Percentiles rank a stretch among this genome's conserved stretches.
Conservation (phyloP, 2,113 vertebrate species). For the Azemiops feae region DNA sequence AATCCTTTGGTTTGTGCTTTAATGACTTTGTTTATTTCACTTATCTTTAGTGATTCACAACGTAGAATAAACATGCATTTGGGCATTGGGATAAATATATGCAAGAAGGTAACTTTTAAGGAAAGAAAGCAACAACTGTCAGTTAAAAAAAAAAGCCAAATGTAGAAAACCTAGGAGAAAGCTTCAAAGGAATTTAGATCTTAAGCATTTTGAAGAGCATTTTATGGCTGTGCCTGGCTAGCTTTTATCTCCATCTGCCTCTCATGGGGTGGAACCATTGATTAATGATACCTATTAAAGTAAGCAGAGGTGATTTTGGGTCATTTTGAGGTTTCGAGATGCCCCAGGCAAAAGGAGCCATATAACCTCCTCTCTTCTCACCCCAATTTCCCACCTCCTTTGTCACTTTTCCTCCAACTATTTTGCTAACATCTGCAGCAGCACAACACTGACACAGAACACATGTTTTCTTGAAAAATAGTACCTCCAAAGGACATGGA, state of each 20-base stretch:
- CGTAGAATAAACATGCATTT: constrained; percentile 52
- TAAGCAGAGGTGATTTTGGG: constrained; percentile 5
- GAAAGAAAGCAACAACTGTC: constrained; percentile 36
- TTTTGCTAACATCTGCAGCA: not conserved
- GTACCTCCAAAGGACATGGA: not conserved
- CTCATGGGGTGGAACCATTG: constrained; percentile 19
- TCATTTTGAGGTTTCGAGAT: constrained; percentile 22
- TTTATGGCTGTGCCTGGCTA: constrained; percentile 35
- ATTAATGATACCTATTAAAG: constrained; percentile 11
- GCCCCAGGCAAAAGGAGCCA: not conserved
- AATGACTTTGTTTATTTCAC: constrained; percentile 47
- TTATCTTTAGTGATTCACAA: constrained; percentile 61
- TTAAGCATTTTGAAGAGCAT: constrained; percentile 41
- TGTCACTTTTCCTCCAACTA: not conserved
- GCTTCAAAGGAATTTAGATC: constrained; percentile 42
- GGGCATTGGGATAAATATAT: constrained; percentile 45
- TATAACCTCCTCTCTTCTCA: not conserved
- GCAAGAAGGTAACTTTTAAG: constrained; percentile 49
- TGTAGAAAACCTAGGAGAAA: constrained; percentile 34
- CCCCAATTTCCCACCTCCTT: not conserved
- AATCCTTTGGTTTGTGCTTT: not conserved
- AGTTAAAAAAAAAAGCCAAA: constrained; percentile 49
- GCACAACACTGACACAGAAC: not conserved
- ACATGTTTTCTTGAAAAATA: not conserved
- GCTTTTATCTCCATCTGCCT: constrained; percentile 53